phyloP scores from a whole-genome alignment of 1,140 invertebrate species.

The Drosophila setifemur region DNA sequence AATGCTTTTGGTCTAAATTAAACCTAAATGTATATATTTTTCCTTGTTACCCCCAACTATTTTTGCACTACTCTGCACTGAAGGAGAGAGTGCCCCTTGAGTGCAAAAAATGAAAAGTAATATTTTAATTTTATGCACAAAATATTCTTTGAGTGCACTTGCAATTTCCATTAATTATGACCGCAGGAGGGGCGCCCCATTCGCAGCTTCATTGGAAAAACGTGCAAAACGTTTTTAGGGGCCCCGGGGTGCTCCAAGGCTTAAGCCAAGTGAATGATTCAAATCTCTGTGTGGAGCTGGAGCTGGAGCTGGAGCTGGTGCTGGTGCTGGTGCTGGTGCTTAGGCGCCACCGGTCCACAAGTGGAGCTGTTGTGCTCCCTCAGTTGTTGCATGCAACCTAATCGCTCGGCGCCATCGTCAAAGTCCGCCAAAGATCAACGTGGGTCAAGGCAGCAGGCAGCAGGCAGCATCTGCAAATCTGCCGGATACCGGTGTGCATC shows the following conservation, averaged over 20 bases:
- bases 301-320: constrained; percentile 3
- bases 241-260: constrained; percentile 40
- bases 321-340: constrained; percentile 9
- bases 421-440: constrained; percentile 20
- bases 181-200: constrained; percentile 39
- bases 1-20: no score
- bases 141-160: constrained; percentile 39
- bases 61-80: no score
- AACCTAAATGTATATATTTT: no score
- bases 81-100: no score
- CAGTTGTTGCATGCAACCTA: constrained; percentile 75
- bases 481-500: constrained; percentile 8
- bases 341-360: constrained; percentile 57
- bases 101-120: no score
- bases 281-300: constrained; percentile 44
- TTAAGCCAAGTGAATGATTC: constrained; percentile 74
- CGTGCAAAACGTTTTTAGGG: constrained; percentile 72
- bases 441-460: constrained; percentile 61
- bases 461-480: not conserved
- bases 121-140: not conserved
- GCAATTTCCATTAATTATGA: constrained; percentile 77
- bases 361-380: constrained; percentile 15
- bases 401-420: constrained; percentile 65
- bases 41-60: no score
- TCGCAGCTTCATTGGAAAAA: constrained; percentile 75